phyloP scores from a whole-genome alignment of 2,888 invertebrate genomes.

The Leptodirus hochenwartii region DNA sequence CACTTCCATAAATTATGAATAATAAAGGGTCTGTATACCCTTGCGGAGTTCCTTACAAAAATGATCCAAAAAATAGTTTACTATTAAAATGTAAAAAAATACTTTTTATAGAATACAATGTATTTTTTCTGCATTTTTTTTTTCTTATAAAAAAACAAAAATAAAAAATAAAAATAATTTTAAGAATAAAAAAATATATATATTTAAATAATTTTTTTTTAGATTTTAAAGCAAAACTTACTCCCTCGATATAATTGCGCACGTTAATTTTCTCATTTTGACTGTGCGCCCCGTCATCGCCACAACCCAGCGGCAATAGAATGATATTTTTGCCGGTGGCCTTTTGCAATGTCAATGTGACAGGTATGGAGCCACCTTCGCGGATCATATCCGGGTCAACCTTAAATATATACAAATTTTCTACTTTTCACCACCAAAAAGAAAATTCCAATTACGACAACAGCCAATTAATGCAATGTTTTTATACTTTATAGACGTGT shows the following conservation, averaged over 20 bases:
- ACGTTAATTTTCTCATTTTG: constrained; percentile 95
- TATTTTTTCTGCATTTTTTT: background rate
- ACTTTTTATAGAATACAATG: no score
- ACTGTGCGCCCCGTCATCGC: constrained; percentile 96
- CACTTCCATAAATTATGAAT: no score
- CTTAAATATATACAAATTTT: no score
- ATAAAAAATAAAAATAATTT: no score
- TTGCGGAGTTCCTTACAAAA: no score
- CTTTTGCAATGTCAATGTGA: constrained; percentile 84
- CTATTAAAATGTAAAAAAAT: no score
- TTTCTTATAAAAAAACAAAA: background rate
- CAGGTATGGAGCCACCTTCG: constrained; percentile 96
- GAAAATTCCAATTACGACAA: no score
- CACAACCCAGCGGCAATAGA: constrained; percentile 83
- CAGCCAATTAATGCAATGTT: no score
- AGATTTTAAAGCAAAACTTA: constrained; percentile 37
- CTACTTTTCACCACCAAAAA: no score
- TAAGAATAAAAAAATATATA: no score
- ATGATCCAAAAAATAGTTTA: no score
- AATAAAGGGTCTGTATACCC: no score
- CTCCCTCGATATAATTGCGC: constrained; percentile 86
- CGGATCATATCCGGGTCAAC: constrained; percentile 87
- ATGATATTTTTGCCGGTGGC: constrained; percentile 86
- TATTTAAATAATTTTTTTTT: background rate
- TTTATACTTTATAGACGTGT: constrained; percentile 70